Percentiles rank a stretch among this genome's conserved stretches.
phyloP scores from a whole-genome alignment of 2,888 invertebrate species.

The Aphidius colemani region DNA sequence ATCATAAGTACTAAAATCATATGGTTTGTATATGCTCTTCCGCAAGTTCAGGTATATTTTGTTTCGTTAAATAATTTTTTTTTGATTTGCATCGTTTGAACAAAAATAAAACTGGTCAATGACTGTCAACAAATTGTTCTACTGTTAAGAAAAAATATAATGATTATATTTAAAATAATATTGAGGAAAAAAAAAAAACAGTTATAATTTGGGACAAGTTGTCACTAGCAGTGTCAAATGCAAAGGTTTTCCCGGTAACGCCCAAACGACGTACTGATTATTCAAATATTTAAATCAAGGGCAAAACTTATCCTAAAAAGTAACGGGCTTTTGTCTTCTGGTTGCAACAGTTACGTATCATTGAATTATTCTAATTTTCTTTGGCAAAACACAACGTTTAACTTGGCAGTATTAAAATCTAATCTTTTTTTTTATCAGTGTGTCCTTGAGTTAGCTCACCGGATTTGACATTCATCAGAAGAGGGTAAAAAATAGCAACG shows the following conservation, averaged over 20 bases:
- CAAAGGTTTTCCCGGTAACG: conserved; percentile 36
- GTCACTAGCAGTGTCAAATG: conserved; percentile 17
- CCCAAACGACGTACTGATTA: conserved; percentile 60
- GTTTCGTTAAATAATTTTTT: no score
- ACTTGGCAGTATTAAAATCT: background rate
- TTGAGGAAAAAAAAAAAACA: no score
- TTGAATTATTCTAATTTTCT: conserved; percentile 60
- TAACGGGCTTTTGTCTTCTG: conserved; percentile 20
- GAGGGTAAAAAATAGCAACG: background rate
- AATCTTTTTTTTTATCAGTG: conserved; percentile 14
- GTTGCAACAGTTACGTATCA: conserved; percentile 53
- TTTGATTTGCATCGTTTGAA: no score
- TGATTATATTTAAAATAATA: no score
- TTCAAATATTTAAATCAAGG: conserved; percentile 59
- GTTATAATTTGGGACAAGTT: conserved; percentile 6
- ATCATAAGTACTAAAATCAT: no score
- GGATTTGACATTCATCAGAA: background rate
- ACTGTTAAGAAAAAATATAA: no score
- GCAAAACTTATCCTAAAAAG: conserved; percentile 14
- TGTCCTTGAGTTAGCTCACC: background rate
- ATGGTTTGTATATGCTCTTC: no score
- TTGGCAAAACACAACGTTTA: conserved; percentile 45
- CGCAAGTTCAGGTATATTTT: no score
- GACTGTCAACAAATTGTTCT: no score
- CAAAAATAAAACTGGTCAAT: no score